Evolutionary conservation across 2,113 vertebrate species (phyloP), one percentile per base, ranked within the genome.

Genomic region (Sceloporus undulatus): DNA sequence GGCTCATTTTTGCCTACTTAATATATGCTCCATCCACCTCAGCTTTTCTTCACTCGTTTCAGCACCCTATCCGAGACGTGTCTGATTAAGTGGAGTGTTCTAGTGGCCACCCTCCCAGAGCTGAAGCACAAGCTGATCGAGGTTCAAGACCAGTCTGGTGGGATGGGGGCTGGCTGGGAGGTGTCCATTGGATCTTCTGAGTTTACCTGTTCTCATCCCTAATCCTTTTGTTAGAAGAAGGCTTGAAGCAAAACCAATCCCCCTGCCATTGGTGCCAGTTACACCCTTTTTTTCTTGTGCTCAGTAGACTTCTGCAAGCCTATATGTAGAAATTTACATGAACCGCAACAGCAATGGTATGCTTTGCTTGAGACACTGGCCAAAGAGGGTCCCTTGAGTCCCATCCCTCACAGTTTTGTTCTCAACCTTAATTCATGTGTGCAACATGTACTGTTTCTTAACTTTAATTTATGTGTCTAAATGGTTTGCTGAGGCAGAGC

Each of bases 21-120:
- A 70, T 83, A 70, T 75, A 25, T 82, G 68, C 66, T 13, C 19
- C 87, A 62, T n/a, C n/a, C n/a, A n/a, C 54, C 74, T 86, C n/a
- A 10, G 25, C 48, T 59, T 65, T 68, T 48, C 52, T 40, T 62
- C 11, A 54, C 5, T 68, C 73, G n/a, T n/a, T 11, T 13, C 23
- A 73, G 13, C n/a, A 84, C 34, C 81, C 59, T 85, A 29, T 29
- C 54, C 25, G 70, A 40, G 48, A 27, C 38, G n/a, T 34, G 25
- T 34, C 29, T 79, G 25, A n/a, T n/a, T 5, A 56, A 62, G 2
- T 62, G 54, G 42, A 9, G 38, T 56, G 59, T 79, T 71, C 18
- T 73, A 14, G 52, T 66, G 66, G 66, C 18, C 38, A 79, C 34
- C 8, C 2, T 79, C 34, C 42, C 10, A 29, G 65, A 79, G 3